phyloP scores from a whole-genome alignment of 2,888 invertebrate species.

The Eurytoma adleriae region DNA sequence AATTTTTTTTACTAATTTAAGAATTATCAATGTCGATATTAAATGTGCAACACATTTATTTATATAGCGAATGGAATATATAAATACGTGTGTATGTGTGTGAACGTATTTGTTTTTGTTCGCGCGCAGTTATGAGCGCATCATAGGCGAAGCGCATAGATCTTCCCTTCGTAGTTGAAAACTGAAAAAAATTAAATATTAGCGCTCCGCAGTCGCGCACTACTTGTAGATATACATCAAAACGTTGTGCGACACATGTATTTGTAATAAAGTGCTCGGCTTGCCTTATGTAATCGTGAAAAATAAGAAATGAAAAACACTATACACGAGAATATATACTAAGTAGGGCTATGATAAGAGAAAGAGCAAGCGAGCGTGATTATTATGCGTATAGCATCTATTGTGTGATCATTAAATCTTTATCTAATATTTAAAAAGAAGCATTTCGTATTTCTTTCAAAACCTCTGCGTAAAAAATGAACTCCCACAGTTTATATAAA shows the following conservation, averaged over 20 bases:
- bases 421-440: constrained; percentile 48
- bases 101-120: constrained; percentile 17
- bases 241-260: constrained; percentile 37
- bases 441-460: neutral
- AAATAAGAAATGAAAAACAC: constrained; percentile 4
- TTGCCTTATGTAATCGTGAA: constrained; percentile 16
- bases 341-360: constrained; percentile 30
- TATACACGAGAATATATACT: constrained; percentile 22
- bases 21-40: constrained; percentile 31
- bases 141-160: constrained; percentile 31
- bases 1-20: constrained; percentile 45
- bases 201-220: constrained; percentile 21
- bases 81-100: neutral
- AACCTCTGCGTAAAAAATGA: neutral
- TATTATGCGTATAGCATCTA: constrained; percentile 45
- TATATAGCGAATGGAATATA: constrained; percentile 5
- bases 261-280: constrained; percentile 51
- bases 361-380: constrained; percentile 29
- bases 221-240: constrained; percentile 50
- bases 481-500: no score
- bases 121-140: neutral
- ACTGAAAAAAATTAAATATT: constrained; percentile 2
- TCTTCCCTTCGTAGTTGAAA: constrained; percentile 46
- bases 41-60: constrained; percentile 26
- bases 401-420: constrained; percentile 56